phyloP scores from a whole-genome alignment of 2,888 invertebrate species.

The Chironomus riparius region DNA sequence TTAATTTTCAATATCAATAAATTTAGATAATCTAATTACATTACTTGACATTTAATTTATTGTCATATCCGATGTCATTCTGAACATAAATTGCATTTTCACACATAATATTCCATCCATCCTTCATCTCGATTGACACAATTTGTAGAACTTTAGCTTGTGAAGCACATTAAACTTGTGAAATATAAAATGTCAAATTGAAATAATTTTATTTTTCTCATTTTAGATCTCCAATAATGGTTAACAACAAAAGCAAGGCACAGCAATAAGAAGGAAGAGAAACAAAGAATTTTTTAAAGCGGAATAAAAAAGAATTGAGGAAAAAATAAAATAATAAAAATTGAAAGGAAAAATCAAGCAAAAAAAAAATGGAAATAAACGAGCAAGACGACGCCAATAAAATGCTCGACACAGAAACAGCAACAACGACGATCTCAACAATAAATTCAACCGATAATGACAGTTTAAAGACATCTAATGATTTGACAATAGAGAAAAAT shows the following conservation, averaged over 20 bases:
- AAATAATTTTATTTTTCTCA: background rate
- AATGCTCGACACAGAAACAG: background rate
- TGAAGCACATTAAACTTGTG: background rate
- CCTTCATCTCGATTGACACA: background rate
- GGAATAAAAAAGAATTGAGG: background rate
- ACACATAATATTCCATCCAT: background rate
- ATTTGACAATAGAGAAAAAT: background rate
- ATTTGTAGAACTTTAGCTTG: background rate
- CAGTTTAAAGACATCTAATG: background rate
- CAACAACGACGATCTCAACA: background rate
- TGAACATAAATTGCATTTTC: background rate
- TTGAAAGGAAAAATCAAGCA: background rate
- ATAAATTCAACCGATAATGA: background rate
- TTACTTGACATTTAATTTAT: background rate
- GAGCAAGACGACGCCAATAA: constrained; percentile 11
- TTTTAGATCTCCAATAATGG: constrained; percentile 14
- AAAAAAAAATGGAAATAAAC: constrained; percentile 10
- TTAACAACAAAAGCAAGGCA: background rate
- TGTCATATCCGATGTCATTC: background rate
- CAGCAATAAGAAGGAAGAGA: background rate
- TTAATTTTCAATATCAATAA: background rate
- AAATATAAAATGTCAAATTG: no score
- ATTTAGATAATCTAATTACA: no score
- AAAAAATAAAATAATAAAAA: background rate
- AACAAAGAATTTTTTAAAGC: background rate